phyloP scores from a whole-genome alignment of 2,888 invertebrate species.

The Agonopterix alstromeriana region DNA sequence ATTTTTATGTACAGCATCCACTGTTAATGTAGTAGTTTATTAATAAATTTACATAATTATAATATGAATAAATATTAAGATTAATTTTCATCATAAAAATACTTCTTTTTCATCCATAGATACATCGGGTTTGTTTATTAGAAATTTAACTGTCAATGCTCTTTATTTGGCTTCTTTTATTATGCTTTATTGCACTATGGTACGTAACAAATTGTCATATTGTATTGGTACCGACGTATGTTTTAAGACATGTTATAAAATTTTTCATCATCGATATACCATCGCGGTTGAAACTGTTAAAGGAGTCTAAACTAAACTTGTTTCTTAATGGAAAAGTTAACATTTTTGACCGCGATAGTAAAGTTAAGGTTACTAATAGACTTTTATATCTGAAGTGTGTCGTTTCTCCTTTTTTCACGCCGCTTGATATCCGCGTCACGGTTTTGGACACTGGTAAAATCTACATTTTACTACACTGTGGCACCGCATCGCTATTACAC shows the following conservation, averaged over 20 bases:
- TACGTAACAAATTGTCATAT: constrained; percentile 1
- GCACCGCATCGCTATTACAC: constrained; percentile 15
- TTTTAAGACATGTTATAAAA: constrained; percentile 4
- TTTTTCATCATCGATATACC: constrained; percentile 24
- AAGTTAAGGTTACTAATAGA: constrained; percentile 35
- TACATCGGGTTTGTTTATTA: constrained; percentile 38
- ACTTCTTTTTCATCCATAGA: constrained; percentile 27
- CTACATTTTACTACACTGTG: constrained; percentile 53
- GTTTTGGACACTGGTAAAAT: constrained; percentile 74
- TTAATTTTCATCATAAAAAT: neutral
- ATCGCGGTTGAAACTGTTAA: constrained; percentile 29
- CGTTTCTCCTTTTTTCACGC: constrained; percentile 76
- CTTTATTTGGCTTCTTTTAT: constrained; percentile 49
- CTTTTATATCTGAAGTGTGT: constrained; percentile 66
- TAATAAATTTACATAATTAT: neutral
- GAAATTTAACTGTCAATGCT: constrained; percentile 31
- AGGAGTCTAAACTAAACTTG: neutral
- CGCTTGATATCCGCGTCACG: constrained; percentile 73
- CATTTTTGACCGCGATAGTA: constrained; percentile 34
- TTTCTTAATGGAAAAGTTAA: constrained; percentile 5
- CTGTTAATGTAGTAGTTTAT: constrained; percentile 23
- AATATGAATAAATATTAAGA: neutral
- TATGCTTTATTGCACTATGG: constrained; percentile 48
- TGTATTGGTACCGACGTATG: constrained; percentile 17
- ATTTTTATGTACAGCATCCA: constrained; percentile 25